Evolutionary conservation across 1,140 invertebrate species (phyloP).

Genomic region (Drusus annulatus): DNA sequence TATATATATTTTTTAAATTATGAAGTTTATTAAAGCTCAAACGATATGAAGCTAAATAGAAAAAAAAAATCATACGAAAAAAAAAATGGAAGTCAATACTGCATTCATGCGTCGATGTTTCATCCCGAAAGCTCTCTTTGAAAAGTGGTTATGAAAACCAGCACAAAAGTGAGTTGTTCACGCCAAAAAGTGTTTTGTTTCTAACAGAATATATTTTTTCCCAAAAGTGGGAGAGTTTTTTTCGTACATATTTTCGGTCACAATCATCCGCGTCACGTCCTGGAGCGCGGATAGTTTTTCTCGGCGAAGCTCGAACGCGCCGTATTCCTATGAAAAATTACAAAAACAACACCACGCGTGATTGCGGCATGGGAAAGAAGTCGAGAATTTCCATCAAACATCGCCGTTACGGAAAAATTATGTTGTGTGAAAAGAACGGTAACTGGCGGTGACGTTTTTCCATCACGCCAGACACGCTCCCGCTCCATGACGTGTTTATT

Average conservation of each 20-base stretch:
- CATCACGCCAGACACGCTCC: conserved; percentile 47
- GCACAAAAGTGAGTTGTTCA: too few relatives aligned
- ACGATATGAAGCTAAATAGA: too few relatives aligned
- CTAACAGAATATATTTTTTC: too few relatives aligned
- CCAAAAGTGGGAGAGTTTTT: too few relatives aligned
- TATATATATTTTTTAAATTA: too few relatives aligned
- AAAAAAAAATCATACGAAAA: too few relatives aligned
- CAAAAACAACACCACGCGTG: conserved; percentile 32
- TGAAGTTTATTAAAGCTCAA: too few relatives aligned
- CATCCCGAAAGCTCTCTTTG: too few relatives aligned
- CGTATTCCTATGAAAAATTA: conserved; percentile 36
- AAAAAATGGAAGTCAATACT: too few relatives aligned
- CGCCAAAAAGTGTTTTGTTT: too few relatives aligned
- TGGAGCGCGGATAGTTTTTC: conserved; percentile 13
- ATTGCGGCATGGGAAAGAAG: conserved; percentile 28
- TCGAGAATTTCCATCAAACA: conserved; percentile 39
- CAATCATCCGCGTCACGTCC: conserved; percentile 1
- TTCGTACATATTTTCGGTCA: neutral
- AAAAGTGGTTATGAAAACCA: too few relatives aligned
- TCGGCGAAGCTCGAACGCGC: neutral
- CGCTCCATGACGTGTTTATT: conserved; percentile 54
- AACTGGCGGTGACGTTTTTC: conserved; percentile 45
- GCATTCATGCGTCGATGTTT: too few relatives aligned
- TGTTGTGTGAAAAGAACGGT: conserved; percentile 55
- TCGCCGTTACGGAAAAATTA: conserved; percentile 46